Base-by-base conservation (phyloP, 2,113 vertebrate species). In the Ia io region DNA sequence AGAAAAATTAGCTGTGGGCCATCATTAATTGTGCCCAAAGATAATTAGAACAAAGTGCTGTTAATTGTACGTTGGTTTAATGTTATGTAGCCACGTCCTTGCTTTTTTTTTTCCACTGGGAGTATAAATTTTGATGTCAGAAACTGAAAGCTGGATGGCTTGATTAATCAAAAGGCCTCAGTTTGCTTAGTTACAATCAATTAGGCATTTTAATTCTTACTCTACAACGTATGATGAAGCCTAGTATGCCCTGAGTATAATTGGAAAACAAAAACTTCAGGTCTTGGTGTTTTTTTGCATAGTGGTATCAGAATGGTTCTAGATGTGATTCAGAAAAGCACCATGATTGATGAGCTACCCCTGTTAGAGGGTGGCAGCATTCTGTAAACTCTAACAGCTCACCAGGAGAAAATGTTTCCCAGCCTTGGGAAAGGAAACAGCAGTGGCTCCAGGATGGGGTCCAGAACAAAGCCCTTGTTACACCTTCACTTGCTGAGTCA, bases 41-140 rank as follows among this genome's bases (percentile, higher is more conserved):
- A 95, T 98, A 98, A 98, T 98, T 98, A 98, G 96, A 98, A 96
- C 85, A 97, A 98, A 98, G 88, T 88, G 90, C 96, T 97, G 95
- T 96, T 98, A 98, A 98, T 98, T 98, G 88, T 96, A 83, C 98
- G 95, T 98, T 98, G 96, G 96, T 98, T 98, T 98, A 97, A 96
- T 90, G 95, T 93, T 96, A 88, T 76, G 59, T 97, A 91, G 87
- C 95, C 17, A 40, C 73, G 63, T 67, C 47, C 89, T 97, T 94
- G 94, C 77, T 95, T 97, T 88, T 92, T 97, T 76, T 28, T 91
- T 96, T 74, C 42, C 88, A 96, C 76, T 17, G 51, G 44, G 78
- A 78, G 28, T 95, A 96, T 96, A 97, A 97, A 97, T 98, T 97
- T 91, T 95, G 49, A 95, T 98, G 96, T 97, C 97, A 97, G 92